These are phyloP conservation scores for Eupsittula cactorum DNA, from an alignment of 2,113 vertebrate genomes.

Conservation along the genomic window DNA sequence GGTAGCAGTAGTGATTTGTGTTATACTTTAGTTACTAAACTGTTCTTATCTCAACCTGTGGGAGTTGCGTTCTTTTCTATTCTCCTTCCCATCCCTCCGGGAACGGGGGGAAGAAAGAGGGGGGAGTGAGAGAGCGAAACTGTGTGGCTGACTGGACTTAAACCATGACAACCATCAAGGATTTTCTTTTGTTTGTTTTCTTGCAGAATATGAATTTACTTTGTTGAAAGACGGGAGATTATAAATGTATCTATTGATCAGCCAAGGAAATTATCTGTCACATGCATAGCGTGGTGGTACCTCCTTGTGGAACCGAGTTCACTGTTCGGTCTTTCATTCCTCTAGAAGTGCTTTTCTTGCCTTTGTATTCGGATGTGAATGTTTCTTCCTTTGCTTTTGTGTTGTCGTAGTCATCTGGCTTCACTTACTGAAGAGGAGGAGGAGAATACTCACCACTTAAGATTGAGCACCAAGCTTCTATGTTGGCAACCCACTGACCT, in stretches of 20 bases:
- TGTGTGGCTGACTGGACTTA: no score
- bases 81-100: no score
- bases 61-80: no score
- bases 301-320: background rate
- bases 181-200: background rate
- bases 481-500: background rate
- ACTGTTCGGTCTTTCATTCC: background rate
- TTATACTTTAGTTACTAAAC: no score
- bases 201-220: background rate
- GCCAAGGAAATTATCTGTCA: background rate
- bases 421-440: background rate
- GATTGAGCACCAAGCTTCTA: background rate
- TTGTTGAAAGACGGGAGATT: background rate
- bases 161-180: background rate
- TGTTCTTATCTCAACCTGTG: no score
- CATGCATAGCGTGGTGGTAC: accelerated
- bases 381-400: background rate
- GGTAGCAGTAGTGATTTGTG: no score
- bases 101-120: no score
- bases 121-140: no score
- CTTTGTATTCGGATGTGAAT: background rate
- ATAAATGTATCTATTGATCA: background rate
- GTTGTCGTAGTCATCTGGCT: background rate
- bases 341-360: background rate
- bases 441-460: background rate